Evolutionary conservation across 2,113 vertebrate species (phyloP), one percentile per base, ranked within the genome.

Genomic region (human): DNA sequence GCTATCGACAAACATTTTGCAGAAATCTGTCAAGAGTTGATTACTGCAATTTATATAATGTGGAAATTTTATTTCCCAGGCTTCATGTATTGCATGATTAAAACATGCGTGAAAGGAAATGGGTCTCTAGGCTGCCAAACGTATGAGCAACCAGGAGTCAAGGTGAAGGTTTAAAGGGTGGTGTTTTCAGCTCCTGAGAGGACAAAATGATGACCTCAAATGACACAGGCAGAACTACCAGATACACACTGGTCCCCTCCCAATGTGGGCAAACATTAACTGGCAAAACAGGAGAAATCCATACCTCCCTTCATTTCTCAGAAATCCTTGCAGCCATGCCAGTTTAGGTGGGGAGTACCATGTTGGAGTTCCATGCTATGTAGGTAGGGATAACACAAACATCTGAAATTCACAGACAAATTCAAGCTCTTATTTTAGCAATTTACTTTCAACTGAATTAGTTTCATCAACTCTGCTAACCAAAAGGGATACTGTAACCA

Each of bases 11-110:
- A 72, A 93, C 82, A 90, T 93, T 97, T 97, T 95, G 55, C 35
- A 97, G 76, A 95, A 96, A 97, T 97, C 90, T 96, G 80, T 97
- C 94, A 96, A 97, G 97, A 96, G 59, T 50, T 80, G 76, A 98
- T 91, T 80, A 97, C 84, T 93, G 76, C 40, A 45, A 87, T 96
- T 86, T 93, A 78, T 76, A 40, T 96, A 97, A 98, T 11, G 7
- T 86, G 87, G 72, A 4, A 94, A 90, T 89, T 97, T 30, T 38
- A 13, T 91, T 94, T 93, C 59, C 76, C 18, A 72, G 93, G 45
- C 48, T 89, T 52, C 27, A 48, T 66, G 78, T n/a, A 16, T 27
- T 80, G 40, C 38, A 32, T 59, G 86, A 90, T 88, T 84, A 86
- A 95, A 61, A 90, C 9, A 50, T 0, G 11, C 14, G 20, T 40